Base-by-base conservation (phyloP, 2,888 invertebrate genomes). In the Lasioglossum figueresi region DNA sequence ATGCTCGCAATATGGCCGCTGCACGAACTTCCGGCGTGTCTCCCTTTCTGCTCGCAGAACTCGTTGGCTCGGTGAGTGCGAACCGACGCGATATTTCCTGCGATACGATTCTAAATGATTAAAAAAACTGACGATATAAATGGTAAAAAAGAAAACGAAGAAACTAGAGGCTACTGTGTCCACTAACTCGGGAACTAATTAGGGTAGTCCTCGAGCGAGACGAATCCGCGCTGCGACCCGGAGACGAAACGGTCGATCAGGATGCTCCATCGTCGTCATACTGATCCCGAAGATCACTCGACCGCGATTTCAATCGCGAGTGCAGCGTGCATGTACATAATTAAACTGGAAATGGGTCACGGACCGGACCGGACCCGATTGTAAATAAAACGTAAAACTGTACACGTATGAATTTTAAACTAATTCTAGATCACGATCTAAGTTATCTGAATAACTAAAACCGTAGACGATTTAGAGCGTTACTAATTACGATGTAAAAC, bases 401-500 rank as follows among this genome's bases (percentile, higher is more conserved):
- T 88, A 86, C 76, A 86, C 77, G 84, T 88, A 88, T 79, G 89
- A 88, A 89, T 90, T 91, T 88, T 85, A 86, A 88, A 86, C 70
- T 72, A 79, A 89, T 87, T 88, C 84, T 91, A 91, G 88, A 89
- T 82, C 76, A 89, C 82, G 86, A 90, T 90, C 84, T 90, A 91
- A 91, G 87, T 81, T 80, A 91, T 63, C 83, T 86, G 86, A 84
- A 83, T 87, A 91, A 89, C 88, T 86, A 68, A 92, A 63, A 63
- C 63, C 76, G 86, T 93, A 93, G 91, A 89, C 77, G 82, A 91
- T 89, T 63, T 91, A 92, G 91, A 79, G 34, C 77, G 83, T 90
- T 91, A 91, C 76, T 82, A 80, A 88, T 88, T 90, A 92, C 86
- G 85, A 91, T 90, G 89, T 92, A 92, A 63, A 93, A 92, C 86